Evolutionary conservation across 1,140 invertebrate genomes (phyloP).

Genomic region (Caenorhabditis remanei): DNA sequence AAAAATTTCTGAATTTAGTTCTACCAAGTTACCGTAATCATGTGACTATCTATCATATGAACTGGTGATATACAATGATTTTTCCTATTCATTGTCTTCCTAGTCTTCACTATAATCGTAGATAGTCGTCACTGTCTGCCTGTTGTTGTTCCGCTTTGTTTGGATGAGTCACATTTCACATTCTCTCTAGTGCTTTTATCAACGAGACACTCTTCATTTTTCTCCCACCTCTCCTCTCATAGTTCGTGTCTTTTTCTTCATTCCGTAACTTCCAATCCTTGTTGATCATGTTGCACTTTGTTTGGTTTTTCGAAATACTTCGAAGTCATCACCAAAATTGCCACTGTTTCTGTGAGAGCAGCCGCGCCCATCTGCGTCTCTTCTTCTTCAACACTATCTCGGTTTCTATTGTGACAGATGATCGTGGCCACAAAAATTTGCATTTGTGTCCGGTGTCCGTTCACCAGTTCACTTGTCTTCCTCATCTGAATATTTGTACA

Average conservation of each 20-base stretch:
- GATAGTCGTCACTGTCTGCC: not conserved
- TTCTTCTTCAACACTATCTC: not conserved
- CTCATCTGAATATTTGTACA: not conserved
- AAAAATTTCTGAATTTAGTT: too few species aligned
- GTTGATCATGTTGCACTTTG: not conserved
- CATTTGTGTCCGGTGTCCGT: conserved; percentile 29
- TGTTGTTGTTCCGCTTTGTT: conserved; percentile 41
- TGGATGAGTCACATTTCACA: conserved; percentile 38
- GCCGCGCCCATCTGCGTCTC: conserved; percentile 6
- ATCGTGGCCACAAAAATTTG: conserved; percentile 35
- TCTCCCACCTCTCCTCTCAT: not conserved
- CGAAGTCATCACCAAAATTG: conserved; percentile 33
- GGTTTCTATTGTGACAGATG: conserved; percentile 48
- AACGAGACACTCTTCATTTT: not conserved
- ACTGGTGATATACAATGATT: too few species aligned
- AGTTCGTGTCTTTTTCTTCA: not conserved
- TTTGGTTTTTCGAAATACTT: conserved; percentile 31
- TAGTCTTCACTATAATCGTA: too few species aligned
- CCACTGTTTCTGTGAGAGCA: conserved; percentile 7
- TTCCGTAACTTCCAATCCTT: not conserved
- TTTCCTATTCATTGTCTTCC: too few species aligned
- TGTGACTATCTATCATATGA: too few species aligned
- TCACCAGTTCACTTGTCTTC: conserved; percentile 42
- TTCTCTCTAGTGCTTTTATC: conserved; percentile 14
- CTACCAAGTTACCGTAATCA: too few species aligned